Conservation (phyloP, 2,888 invertebrate species). For the Sussaba pulchella region DNA sequence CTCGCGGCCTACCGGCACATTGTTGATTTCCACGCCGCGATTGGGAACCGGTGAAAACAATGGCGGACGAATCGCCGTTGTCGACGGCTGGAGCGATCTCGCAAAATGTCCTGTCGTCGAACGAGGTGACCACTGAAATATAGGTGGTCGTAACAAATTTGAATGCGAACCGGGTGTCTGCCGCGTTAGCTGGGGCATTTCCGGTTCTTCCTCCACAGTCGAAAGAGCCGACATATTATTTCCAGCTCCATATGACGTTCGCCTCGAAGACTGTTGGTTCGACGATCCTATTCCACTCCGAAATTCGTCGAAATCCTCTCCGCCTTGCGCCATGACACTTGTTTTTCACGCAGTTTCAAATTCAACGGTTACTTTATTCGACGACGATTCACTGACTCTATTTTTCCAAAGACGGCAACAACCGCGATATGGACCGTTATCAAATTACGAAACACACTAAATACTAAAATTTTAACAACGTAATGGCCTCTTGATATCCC, state of each 20-base stretch:
- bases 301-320: constrained; percentile 10
- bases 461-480: no score
- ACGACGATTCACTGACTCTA: neutral
- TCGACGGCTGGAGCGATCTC: no score
- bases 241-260: neutral
- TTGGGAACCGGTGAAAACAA: no score
- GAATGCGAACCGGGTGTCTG: neutral
- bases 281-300: neutral
- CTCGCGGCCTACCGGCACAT: neutral
- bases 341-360: neutral
- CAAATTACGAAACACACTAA: no score
- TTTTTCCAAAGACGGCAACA: neutral
- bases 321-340: constrained; percentile 9
- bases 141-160: no score
- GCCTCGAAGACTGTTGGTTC: constrained; percentile 12
- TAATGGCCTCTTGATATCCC: no score
- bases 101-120: no score
- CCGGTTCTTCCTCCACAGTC: neutral
- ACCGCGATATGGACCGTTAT: neutral
- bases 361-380: neutral
- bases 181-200: neutral
- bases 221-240: neutral
- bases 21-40: no score
- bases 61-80: no score
- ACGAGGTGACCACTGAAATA: no score